Evolutionary conservation across 2,888 invertebrate genomes (phyloP).

Genomic region (Diarsia dahlii): DNA sequence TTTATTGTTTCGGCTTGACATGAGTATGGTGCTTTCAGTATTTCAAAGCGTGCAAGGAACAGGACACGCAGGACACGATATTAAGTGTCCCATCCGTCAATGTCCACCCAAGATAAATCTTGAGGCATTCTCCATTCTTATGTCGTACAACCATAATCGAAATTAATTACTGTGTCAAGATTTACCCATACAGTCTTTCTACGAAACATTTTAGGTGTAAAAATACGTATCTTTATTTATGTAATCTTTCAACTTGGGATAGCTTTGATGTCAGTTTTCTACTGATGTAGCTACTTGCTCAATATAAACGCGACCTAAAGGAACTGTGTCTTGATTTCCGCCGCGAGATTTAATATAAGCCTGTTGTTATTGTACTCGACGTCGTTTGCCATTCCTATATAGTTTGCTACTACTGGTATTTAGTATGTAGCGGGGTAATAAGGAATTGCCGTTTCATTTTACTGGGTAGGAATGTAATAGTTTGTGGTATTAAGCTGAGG

Average conservation of each 20-base stretch:
- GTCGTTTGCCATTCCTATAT: conserved; percentile 14
- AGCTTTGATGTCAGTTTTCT: not conserved
- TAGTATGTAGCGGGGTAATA: not conserved
- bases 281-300: not conserved
- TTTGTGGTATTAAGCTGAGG: not conserved
- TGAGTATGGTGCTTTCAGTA: not conserved
- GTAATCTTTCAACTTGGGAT: not conserved
- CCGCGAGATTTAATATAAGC: conserved; percentile 41
- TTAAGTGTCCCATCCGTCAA: not conserved
- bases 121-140: not conserved
- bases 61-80: not conserved
- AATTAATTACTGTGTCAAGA: not conserved
- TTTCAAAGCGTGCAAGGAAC: not conserved
- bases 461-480: not conserved
- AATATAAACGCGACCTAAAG: conserved; percentile 7
- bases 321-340: conserved; percentile 33
- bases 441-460: not conserved
- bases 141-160: not conserved
- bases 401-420: conserved; percentile 24
- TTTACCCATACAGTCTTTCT: not conserved
- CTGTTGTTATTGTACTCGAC: conserved; percentile 26
- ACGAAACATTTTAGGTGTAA: not conserved
- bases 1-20: not conserved
- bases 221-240: not conserved
- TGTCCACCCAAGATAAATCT: not conserved